Percentiles rank a stretch among this genome's conserved stretches.
These are phyloP conservation scores for Pogonocichla stellata DNA, from an alignment of 2,113 vertebrate species.

Conservation along the genomic window DNA sequence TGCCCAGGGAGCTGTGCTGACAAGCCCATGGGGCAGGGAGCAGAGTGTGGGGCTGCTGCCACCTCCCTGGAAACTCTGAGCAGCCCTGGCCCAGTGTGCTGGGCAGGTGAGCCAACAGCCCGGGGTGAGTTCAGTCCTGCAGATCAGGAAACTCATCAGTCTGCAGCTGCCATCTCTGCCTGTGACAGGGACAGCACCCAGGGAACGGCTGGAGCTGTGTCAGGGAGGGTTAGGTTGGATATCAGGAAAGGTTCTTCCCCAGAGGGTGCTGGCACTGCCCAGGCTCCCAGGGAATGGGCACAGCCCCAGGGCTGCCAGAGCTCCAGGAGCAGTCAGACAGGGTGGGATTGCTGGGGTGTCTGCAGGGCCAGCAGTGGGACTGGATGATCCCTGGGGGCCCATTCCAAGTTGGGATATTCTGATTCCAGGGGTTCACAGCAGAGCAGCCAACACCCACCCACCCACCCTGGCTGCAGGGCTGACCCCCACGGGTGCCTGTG, in stretches of 20 bases:
- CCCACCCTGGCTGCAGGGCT: neutral
- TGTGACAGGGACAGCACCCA: neutral
- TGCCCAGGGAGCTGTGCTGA: neutral
- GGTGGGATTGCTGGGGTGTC: neutral
- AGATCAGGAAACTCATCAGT: neutral
- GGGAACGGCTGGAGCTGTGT: fast-evolving
- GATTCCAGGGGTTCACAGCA: neutral
- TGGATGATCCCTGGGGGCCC: neutral
- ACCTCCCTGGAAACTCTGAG: neutral
- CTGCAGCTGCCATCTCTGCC: neutral
- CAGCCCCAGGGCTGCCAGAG: neutral
- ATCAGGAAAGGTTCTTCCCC: neutral
- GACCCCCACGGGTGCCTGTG: fast-evolving
- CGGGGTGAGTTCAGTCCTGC: fast-evolving
- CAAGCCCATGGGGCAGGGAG: neutral
- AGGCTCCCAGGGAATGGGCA: neutral
- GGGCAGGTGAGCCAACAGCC: neutral
- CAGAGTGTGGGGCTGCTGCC: neutral
- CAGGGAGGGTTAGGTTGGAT: fast-evolving
- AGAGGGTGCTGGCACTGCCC: neutral
- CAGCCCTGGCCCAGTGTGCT: neutral
- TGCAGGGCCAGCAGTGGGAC: neutral
- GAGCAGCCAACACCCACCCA: neutral
- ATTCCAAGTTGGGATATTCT: neutral
- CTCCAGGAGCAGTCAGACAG: fast-evolving